Base-by-base conservation (phyloP, 2,113 vertebrate species). In the Uropsilus gracilis region DNA sequence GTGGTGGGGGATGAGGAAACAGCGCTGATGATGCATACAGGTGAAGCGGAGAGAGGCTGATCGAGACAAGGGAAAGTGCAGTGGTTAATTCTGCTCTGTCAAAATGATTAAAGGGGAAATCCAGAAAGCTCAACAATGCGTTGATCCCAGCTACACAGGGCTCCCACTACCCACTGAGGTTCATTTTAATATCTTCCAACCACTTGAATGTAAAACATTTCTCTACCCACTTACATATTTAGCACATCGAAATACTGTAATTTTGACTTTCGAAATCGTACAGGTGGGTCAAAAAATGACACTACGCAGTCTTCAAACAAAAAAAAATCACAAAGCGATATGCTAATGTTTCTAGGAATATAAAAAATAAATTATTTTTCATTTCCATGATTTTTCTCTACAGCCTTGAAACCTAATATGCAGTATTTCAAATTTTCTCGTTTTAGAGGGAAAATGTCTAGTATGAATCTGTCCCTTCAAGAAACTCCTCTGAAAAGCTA, bases 221-320 rank as follows among this genome's bases (percentile, higher is more conserved):
- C 32, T 61, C 53, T 37, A 84, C 18, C n/a, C 28, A 87, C 17
- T 71, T 69, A 39, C 1, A 90, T 8, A 88, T 64, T 92, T 50
- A 94, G 30, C 64, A 86, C 37, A 80, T 0, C 59, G 39, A 82
- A 94, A 93, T 73, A 50, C 14, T 61, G 2, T 68, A 82, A 77
- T 82, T 93, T 39, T 59, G 37, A 96, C 44, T 63, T 89, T 57
- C 30, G 42, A 71, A 73, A 77, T 71, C 78, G 39, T 44, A n/a
- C n/a, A 75, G 32, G 6, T 77, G 9, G 44, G 2, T 72, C 77
- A 80, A 55, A 61, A 76, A 84, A 44, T 44, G 14, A 48, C n/a
- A 80, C 46, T 50, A 71, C 75, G 90, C 91, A 7, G 26, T 77
- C 82, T 73, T 20, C 32, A 94, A 89, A 97, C 14, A 61, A 4